phyloP scores from a whole-genome alignment of 1,140 invertebrate species.

The Pseudomyrmex cubaensis region DNA sequence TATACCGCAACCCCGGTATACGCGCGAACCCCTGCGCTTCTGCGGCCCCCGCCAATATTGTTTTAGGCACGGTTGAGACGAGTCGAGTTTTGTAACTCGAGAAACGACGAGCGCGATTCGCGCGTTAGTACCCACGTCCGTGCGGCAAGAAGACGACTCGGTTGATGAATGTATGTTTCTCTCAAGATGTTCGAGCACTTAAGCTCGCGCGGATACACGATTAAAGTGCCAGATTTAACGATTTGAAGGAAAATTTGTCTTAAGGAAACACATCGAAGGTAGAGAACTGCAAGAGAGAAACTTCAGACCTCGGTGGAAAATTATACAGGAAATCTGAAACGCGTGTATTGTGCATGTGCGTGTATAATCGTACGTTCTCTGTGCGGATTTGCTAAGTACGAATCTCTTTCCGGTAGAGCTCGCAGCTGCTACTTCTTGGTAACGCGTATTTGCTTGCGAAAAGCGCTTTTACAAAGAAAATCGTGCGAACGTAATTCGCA shows the following conservation, averaged over 20 bases:
- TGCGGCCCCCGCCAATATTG: slow-evolving; percentile 74
- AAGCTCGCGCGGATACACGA: slow-evolving; percentile 19
- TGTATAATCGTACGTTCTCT: slow-evolving; percentile 3
- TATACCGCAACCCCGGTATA: slow-evolving; percentile 57
- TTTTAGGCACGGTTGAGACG: slow-evolving; percentile 75
- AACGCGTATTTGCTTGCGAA: slow-evolving; percentile 22
- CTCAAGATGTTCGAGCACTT: slow-evolving; percentile 51
- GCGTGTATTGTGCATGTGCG: too few relatives aligned
- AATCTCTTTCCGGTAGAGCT: slow-evolving; percentile 5
- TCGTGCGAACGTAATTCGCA: slow-evolving; percentile 45
- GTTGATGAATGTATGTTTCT: slow-evolving; percentile 47
- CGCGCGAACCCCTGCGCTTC: slow-evolving; percentile 5
- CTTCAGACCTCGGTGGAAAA: background rate
- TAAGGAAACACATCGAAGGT: background rate
- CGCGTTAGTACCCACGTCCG: background rate
- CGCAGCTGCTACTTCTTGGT: slow-evolving; percentile 27
- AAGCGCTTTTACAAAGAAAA: slow-evolving; percentile 46
- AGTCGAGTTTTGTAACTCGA: slow-evolving; percentile 75
- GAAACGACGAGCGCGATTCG: slow-evolving; percentile 73
- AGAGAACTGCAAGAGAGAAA: background rate
- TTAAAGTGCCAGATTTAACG: background rate
- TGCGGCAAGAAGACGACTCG: slow-evolving; percentile 17
- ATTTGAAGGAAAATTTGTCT: slow-evolving; percentile 14
- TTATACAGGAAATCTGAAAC: background rate
- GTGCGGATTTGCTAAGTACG: background rate